Conservation (phyloP, 2,888 invertebrate species). For the Leucophenga maculata region DNA sequence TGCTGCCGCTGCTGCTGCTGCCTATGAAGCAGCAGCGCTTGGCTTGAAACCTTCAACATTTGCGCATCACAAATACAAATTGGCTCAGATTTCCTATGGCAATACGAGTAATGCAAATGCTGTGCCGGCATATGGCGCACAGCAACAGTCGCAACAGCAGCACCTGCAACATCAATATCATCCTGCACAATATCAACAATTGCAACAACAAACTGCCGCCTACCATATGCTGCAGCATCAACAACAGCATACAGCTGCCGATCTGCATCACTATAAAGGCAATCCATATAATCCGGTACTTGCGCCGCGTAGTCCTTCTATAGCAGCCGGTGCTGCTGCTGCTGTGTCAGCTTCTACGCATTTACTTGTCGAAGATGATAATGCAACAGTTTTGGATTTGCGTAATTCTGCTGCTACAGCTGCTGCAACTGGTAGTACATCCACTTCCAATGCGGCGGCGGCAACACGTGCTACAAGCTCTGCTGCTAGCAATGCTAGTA, state of each 20-base stretch:
- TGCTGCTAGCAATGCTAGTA: background rate
- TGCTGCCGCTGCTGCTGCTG: constrained; percentile 27
- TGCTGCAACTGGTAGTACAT: constrained; percentile 36
- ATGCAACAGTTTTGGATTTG: constrained; percentile 70
- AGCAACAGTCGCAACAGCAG: constrained; percentile 34
- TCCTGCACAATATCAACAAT: constrained; percentile 56
- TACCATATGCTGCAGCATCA: constrained; percentile 61
- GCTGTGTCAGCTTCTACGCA: no score
- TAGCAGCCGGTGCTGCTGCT: constrained; percentile 27
- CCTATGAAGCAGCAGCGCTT: constrained; percentile 51
- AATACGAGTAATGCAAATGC: constrained; percentile 47
- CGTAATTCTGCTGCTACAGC: constrained; percentile 60
- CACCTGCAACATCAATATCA: constrained; percentile 48
- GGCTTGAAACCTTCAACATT: constrained; percentile 68
- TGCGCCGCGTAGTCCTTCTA: constrained; percentile 34
- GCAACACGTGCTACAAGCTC: constrained; percentile 24
- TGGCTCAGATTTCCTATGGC: constrained; percentile 61
- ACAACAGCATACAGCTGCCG: constrained; percentile 40
- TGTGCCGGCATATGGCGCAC: constrained; percentile 36
- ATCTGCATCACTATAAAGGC: constrained; percentile 59
- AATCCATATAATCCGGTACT: constrained; percentile 61
- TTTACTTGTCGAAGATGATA: constrained; percentile 60
- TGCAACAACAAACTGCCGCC: constrained; percentile 59
- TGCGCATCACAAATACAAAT: constrained; percentile 72
- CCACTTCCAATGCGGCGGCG: background rate